phyloP scores from a whole-genome alignment of 2,888 invertebrate genomes.

The Drosophila anomalipes region DNA sequence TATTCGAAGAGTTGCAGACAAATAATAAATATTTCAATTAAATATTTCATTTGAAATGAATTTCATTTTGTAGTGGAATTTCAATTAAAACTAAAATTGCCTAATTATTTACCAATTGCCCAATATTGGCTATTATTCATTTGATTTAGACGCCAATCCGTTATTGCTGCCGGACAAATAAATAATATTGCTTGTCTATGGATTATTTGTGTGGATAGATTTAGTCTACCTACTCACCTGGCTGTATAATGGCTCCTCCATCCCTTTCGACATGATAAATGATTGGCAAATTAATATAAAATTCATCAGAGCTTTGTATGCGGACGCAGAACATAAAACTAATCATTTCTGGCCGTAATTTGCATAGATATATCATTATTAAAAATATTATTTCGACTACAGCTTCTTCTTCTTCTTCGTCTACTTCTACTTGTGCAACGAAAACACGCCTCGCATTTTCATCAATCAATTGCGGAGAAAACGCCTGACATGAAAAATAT shows the following conservation, averaged over 20 bases:
- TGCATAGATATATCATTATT: slow-evolving; percentile 81
- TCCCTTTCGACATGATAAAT: slow-evolving; percentile 59
- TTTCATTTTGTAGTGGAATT: background rate
- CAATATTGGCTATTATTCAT: background rate
- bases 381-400: slow-evolving; percentile 59
- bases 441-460: slow-evolving; percentile 71
- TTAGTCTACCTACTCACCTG: background rate
- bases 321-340: slow-evolving; percentile 60
- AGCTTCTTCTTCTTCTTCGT: background rate
- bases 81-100: background rate
- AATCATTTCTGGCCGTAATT: slow-evolving; percentile 71
- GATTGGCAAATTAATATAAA: slow-evolving; percentile 73
- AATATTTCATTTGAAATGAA: background rate
- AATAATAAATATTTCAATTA: background rate
- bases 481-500: slow-evolving; percentile 74
- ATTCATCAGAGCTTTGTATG: slow-evolving; percentile 47
- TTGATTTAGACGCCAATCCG: background rate
- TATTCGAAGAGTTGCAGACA: background rate
- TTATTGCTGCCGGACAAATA: background rate
- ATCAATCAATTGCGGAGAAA: slow-evolving; percentile 63
- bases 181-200: background rate
- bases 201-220: background rate
- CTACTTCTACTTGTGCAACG: background rate
- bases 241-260: background rate
- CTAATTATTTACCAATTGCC: background rate